These are phyloP conservation scores for Tipula vernalis DNA, from an alignment of 2,888 invertebrate species.

Conservation along the genomic window DNA sequence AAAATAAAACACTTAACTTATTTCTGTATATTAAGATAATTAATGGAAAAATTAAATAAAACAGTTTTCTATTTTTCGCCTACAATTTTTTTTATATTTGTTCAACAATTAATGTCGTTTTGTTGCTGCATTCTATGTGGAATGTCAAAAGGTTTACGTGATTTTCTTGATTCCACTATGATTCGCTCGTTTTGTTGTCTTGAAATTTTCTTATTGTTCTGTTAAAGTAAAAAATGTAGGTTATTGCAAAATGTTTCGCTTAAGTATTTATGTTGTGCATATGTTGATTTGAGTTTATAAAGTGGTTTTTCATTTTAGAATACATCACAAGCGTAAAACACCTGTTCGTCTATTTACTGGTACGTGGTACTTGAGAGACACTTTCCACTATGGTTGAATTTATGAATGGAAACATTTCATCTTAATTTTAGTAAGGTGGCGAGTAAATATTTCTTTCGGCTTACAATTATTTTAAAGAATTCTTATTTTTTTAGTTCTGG, in stretches of 20 bases:
- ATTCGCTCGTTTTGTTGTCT: not conserved
- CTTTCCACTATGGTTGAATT: not conserved
- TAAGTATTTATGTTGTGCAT: not conserved
- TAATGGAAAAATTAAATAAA: constrained; percentile 4
- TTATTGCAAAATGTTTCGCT: not conserved
- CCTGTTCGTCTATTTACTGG: not conserved
- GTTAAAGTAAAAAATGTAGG: not conserved
- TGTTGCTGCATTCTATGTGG: not conserved
- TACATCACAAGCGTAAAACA: not conserved
- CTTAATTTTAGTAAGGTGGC: not conserved
- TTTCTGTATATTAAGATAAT: not conserved
- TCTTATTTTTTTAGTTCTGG: no score
- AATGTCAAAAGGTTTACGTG: not conserved
- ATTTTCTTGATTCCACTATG: not conserved
- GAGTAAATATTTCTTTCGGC: not conserved
- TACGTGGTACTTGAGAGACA: not conserved
- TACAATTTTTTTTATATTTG: not conserved
- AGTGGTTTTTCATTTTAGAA: not conserved
- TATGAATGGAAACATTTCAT: not conserved
- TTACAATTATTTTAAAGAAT: not conserved
- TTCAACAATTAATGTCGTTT: not conserved
- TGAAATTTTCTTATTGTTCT: not conserved
- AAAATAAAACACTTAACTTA: not conserved
- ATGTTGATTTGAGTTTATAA: not conserved
- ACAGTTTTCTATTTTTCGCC: not conserved